Conservation (phyloP, 2,113 vertebrate species). For the Dendrocopos noguchii region DNA sequence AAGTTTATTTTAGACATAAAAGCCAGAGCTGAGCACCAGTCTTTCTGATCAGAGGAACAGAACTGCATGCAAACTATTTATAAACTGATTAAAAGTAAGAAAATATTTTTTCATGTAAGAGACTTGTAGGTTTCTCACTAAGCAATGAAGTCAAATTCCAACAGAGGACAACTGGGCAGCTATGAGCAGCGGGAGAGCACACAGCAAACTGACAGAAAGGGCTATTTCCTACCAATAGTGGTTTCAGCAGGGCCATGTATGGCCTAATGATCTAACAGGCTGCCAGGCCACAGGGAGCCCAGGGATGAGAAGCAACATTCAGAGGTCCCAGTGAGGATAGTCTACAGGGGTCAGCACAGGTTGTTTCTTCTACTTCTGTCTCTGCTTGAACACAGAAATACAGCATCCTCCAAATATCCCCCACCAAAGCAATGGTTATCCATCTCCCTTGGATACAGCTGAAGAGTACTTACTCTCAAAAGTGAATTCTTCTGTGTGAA, state of each 20-base stretch:
- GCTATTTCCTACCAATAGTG: background rate
- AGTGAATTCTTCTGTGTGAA: background rate
- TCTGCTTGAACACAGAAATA: background rate
- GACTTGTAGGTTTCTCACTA: background rate
- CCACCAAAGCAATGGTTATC: background rate
- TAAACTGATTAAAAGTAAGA: background rate
- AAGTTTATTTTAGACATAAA: background rate
- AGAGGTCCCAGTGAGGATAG: background rate
- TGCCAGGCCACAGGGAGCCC: background rate
- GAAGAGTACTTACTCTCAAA: background rate
- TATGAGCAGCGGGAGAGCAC: rapidly evolving
- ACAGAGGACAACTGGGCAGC: background rate
- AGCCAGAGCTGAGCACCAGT: background rate
- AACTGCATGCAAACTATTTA: background rate
- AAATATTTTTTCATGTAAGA: background rate
- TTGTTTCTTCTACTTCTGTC: background rate
- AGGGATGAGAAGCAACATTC: background rate
- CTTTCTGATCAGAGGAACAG: background rate
- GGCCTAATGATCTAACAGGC: background rate
- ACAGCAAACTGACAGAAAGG: background rate
- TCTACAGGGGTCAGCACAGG: background rate
- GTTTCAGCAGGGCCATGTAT: rapidly evolving
- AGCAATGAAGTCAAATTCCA: background rate
- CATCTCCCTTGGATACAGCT: background rate
- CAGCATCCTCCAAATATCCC: background rate